Conservation (phyloP, 1,140 invertebrate species). For the Aphelenchoides fujianensis region DNA sequence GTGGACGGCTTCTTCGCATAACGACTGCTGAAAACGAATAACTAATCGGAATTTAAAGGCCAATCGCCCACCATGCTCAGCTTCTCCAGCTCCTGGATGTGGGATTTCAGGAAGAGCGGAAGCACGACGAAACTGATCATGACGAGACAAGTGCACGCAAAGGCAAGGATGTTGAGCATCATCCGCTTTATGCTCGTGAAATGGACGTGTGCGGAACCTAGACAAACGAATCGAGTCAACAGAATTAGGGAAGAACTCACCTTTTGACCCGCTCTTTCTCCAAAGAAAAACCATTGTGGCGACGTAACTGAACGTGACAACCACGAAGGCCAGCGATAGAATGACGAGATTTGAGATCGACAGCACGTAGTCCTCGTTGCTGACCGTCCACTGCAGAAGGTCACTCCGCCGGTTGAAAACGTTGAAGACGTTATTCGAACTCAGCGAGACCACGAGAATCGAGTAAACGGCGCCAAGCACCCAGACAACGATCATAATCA, state of each 20-base stretch:
- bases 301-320: constrained; percentile 36
- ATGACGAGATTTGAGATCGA: constrained; percentile 47
- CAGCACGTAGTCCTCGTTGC: constrained; percentile 39
- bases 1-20: constrained; percentile 32
- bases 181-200: constrained; percentile 34
- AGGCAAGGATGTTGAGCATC: constrained; percentile 37
- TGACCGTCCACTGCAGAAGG: constrained; percentile 45
- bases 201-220: constrained; percentile 35
- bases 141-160: constrained; percentile 39
- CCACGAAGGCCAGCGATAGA: constrained; percentile 37
- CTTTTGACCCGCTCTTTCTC: constrained; percentile 29
- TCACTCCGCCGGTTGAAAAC: constrained; percentile 40
- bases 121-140: constrained; percentile 42
- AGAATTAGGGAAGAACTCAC: neutral
- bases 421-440: constrained; percentile 48
- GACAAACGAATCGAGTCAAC: constrained; percentile 8
- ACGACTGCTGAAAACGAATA: constrained; percentile 16
- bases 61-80: constrained; percentile 26
- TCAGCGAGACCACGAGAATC: constrained; percentile 33
- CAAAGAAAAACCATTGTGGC: constrained; percentile 44
- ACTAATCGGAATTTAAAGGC: neutral
- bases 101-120: constrained; percentile 38
- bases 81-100: constrained; percentile 36
- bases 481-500: constrained; percentile 40
- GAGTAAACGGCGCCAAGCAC: constrained; percentile 40